Evolutionary conservation across 2,113 vertebrate species (phyloP), one percentile per base, ranked within the genome.

Genomic region (Pterocles gutturalis): DNA sequence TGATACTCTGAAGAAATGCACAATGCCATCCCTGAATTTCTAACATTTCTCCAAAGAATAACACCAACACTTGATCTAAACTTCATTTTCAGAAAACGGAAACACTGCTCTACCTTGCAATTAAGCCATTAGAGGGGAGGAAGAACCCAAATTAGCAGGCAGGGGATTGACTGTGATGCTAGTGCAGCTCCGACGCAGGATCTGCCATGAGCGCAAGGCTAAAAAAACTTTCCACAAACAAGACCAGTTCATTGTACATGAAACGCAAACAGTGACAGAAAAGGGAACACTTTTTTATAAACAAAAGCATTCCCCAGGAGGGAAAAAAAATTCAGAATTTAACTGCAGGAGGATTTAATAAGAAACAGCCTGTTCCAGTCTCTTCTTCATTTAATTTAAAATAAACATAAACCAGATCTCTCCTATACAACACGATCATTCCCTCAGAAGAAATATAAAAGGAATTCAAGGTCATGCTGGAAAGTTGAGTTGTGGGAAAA

Each of bases 361-460:
- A 87, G 80, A 95, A 94, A 84, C 95, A 96, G 87, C 49, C 57
- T 62, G 66, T 69, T 93, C 61, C 58, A 79, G 87, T 46, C 96
- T 69, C 90, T 87, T 97, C 93, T 76, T 94, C 95, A 82, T 87
- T 91, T 87, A 96, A 85, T 97, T 92, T 93, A 70, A 87, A 93
- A 84, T 57, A 91, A 96, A 94, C 87, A 94, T 38, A 91, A 96
- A 69, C 81, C 96, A 96, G 95, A 96, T 45, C 89, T 65, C 83
- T 89, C 69, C 77, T 85, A 60, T 41, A 83, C 69, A 87, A 82
- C 57, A 43, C 1, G 0, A 54, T 33, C 73, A 51, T 33, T 92
- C 76, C 53, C 51, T 75, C 72, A 48, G 69, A 92, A 94, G 83
- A 76, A 89, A 62, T 7, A 77, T 55, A 71, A 71, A 46, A 45